Base-by-base conservation (phyloP, 2,888 invertebrate species). In the Nomada lathburiana region DNA sequence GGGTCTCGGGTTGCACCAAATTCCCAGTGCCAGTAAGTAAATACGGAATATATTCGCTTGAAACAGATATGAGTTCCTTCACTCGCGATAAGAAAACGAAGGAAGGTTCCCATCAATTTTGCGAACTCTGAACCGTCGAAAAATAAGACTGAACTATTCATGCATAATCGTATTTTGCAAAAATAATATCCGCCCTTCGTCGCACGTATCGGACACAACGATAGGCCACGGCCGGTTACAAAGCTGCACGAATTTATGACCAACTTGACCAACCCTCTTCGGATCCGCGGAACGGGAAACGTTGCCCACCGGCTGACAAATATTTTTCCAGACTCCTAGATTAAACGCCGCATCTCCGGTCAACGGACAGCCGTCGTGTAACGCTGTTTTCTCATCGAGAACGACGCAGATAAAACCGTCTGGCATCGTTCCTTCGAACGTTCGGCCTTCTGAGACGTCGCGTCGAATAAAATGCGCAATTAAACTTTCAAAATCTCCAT, bases 381-480 rank as follows among this genome's bases (percentile, higher is more conserved):
- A 44, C 36, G 50, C 64, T 79, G 77, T 70, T 79, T 64, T 65
- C 47, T 44, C 62, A 23, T 23, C 26, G 70, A n/a, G 23, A 80
- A 52, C 60, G 64, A 53, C 53, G 71, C 42, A 53, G 63, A 60
- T 59, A 52, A 68, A 47, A 47, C 69, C 62, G 18, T 20, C 59
- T 63, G 26, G 62, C 65, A 60, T 20, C 57, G 29, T 59, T 23
- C 44, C 73, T 57, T 36, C 20, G 57, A 55, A 60, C 55, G 57
- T 76, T 65, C 53, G 13, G 13, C 53, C 47, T 16, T 36, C 42
- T 52, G 57, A 68, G 75, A 78, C 69, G 82, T 70, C 50, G 65
- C 78, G 75, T 84, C 74, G 84, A 86, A 86, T 87, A 87, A 47
- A 64, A 87, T 80, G 79, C 71, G 84, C 87, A 87, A 87, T 87